Evolutionary conservation across 2,888 invertebrate genomes (phyloP).

Genomic region (Thalpophila matura): DNA sequence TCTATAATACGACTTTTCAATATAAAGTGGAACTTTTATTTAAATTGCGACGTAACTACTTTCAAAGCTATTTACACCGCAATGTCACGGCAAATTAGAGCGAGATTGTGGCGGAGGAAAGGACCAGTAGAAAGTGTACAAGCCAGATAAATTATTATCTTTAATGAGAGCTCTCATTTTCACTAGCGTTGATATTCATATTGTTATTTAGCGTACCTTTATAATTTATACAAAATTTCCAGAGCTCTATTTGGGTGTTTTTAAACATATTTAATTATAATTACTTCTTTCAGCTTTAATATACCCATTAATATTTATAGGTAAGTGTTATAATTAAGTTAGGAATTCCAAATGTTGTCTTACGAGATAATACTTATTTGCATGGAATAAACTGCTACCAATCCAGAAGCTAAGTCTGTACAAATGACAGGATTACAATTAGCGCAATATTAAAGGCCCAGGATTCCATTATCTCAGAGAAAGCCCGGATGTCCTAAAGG

Average conservation of each 20-base stretch:
- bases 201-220: background rate
- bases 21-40: conserved; percentile 48
- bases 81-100: conserved; percentile 56
- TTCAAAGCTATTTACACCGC: conserved; percentile 49
- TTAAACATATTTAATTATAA: background rate
- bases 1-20: conserved; percentile 23
- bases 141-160: conserved; percentile 41
- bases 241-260: background rate
- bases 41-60: conserved; percentile 51
- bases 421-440: conserved; percentile 56
- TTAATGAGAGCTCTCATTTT: conserved; percentile 33
- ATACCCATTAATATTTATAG: too few relatives aligned
- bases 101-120: conserved; percentile 41
- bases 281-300: too few relatives aligned
- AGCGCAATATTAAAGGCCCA: conserved; percentile 78
- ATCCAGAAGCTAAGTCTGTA: conserved; percentile 27
- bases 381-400: conserved; percentile 24
- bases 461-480: conserved; percentile 80
- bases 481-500: conserved; percentile 72
- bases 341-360: background rate
- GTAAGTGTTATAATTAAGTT: background rate
- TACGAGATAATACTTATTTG: background rate
- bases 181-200: conserved; percentile 1
- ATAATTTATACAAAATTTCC: background rate
- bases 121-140: conserved; percentile 47